Conservation (phyloP, 1,140 invertebrate genomes). For the Meloidogyne chitwoodi region DNA sequence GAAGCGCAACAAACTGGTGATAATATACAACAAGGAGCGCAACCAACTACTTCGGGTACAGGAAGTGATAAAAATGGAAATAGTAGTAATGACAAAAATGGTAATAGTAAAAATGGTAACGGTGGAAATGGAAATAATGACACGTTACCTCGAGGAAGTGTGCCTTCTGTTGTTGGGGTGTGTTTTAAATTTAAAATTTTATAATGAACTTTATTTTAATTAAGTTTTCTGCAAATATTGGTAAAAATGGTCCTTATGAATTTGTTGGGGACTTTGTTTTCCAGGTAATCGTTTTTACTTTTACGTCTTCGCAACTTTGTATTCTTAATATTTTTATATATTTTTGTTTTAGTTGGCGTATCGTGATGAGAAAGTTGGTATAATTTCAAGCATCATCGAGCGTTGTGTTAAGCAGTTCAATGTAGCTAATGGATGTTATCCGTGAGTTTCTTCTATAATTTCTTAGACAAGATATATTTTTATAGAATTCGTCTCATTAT, state of each 20-base stretch:
- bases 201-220: background rate
- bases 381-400: background rate
- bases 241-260: constrained; percentile 12
- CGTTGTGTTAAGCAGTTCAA: background rate
- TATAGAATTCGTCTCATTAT: constrained; percentile 11
- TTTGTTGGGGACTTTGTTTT: constrained; percentile 23
- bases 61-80: constrained; percentile 14
- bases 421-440: background rate
- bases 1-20: background rate
- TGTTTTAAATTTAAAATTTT: background rate
- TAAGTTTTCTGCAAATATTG: constrained; percentile 16
- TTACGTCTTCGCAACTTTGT: background rate
- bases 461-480: background rate
- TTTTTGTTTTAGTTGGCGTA: background rate
- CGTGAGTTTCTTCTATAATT: background rate
- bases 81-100: constrained; percentile 3
- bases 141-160: background rate
- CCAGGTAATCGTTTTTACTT: constrained; percentile 13
- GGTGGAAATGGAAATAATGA: background rate
- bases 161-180: constrained; percentile 25
- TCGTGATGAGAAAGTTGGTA: constrained; percentile 18
- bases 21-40: background rate
- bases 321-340: background rate
- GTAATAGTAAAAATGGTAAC: background rate
- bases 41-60: background rate